A percentile compares a stretch with the other conserved stretches of the same genome.
Evolutionary conservation across 2,113 vertebrate genomes (phyloP).

Genomic region (Nycticryphes semicollaris): DNA sequence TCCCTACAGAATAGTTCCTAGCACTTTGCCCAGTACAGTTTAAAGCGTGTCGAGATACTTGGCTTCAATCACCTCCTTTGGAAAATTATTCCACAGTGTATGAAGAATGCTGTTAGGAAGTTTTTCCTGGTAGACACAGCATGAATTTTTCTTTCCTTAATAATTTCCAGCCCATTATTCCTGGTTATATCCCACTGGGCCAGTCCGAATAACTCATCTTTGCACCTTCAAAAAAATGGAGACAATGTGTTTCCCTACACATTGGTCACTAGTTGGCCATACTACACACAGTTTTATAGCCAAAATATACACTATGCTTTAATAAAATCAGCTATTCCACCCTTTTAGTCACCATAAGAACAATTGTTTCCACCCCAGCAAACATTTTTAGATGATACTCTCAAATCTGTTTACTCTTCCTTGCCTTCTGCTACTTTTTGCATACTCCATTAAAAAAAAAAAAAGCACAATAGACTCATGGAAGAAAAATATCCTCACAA

Average conservation of each 20-base stretch:
- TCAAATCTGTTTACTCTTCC: background rate
- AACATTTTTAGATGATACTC: background rate
- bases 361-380: background rate
- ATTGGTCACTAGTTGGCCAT: conserved; percentile 36
- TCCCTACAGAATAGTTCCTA: conserved; percentile 48
- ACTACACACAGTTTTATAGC: conserved; percentile 20
- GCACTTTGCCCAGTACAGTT: conserved; percentile 32
- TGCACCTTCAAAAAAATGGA: conserved; percentile 33
- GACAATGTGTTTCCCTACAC: conserved; percentile 38
- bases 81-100: conserved; percentile 52
- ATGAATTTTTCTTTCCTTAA: conserved; percentile 56
- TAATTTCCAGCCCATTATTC: conserved; percentile 52
- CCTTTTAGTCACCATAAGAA: background rate
- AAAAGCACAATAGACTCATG: background rate
- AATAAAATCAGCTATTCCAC: conserved; percentile 41
- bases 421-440: background rate
- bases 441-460: background rate
- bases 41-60: conserved; percentile 17
- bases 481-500: background rate
- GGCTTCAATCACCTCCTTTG: conserved; percentile 25
- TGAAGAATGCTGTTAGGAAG: conserved; percentile 31
- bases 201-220: conserved; percentile 47
- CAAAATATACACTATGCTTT: conserved; percentile 25
- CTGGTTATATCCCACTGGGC: background rate
- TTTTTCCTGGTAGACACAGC: conserved; percentile 53